Evolutionary conservation across 2,888 invertebrate genomes (phyloP), one percentile per base, ranked within the genome.

Genomic region (Strigamia crassipes): DNA sequence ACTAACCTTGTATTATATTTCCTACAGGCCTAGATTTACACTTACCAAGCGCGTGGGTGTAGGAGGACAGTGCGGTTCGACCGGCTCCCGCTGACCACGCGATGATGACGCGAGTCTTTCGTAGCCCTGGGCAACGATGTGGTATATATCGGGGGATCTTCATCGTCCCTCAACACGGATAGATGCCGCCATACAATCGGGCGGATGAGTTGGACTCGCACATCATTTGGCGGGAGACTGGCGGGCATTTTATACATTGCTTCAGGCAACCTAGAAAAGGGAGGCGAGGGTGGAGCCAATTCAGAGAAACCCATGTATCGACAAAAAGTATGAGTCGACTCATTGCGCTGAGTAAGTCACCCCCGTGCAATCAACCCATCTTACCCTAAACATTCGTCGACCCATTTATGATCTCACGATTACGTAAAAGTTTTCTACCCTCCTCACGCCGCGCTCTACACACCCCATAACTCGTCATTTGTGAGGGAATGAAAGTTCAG

Each of bases 191-290:
- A 73, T 73, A 31, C 27, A n/a, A 73, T 73, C 73, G 73, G 73
- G 31, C 73, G 73, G 73, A 23, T 31, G 27, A 23, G 73, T 15
- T 31, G 31, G 73, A 73, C 73, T 73, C 73, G 27, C 13, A 73
- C 73, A 27, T 73, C 31, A 73, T 73, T 73, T 73, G 73, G 73
- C 73, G 73, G 73, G 73, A 73, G 73, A 73, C 73, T 73, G 31
- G 73, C 73, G 73, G 73, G 73, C 73, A 73, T 73, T 73, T 73
- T 73, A 73, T 73, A 73, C 73, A 73, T 73, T 73, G 73, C 73
- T 73, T 27, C 73, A 73, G 73, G 73, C 73, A 73, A 73, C 73
- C 23, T 23, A 12, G 73, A 56, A 56, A 56, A 31, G 73, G 73
- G 31, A 15, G 73, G 73, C 31, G 73, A 73, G 73, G 73, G 73